Base-by-base conservation (phyloP, 2,888 invertebrate genomes). In the Lasiommata megera region DNA sequence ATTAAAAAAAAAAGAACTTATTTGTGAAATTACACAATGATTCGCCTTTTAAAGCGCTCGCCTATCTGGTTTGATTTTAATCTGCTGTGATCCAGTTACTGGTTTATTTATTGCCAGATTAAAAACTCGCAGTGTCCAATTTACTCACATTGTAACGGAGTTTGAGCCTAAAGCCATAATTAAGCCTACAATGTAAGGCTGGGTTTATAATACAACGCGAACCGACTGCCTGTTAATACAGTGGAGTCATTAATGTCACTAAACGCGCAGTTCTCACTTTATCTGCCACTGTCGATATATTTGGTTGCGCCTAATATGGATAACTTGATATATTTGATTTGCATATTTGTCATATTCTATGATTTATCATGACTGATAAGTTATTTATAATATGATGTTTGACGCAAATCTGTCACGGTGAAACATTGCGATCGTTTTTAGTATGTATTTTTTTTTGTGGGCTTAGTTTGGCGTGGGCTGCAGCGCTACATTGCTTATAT, bases 181-280 rank as follows among this genome's bases (percentile, higher is more conserved):
- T 76, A 76, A 74, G 67, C 62, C 67, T 69, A 65, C 66, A 67
- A 47, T 56, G 57, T 51, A 54, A 41, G 40, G 52, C 52, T 44
- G 43, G 23, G 43, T 44, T 53, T 36, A 37, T 53, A 43, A 23
- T 53, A 37, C 11, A 41, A 6, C 23, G 9, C 14, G 14, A 38
- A 17, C 18, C 11, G 14, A 9, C 12, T 12, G n/a, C 23, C 16
- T 17, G 23, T 6, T 31, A 34, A 47, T 47, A 34, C 34, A 7
- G n/a, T 17, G 17, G 6, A 34, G 16, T 11, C n/a, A n/a, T 47
- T 17, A 34, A 34, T 47, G 47, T 34, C 34, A 47, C 17, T 47
- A 47, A 28, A 43, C 43, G 28, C 17, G 34, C 34, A 47, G 17
- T 47, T 47, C 17, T 47, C 34, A 34, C 11, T 47, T 31, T 34